Evolutionary conservation across 2,797 vertebrate genomes (phyloP).

Genomic region (Poeciliopsis infans): DNA sequence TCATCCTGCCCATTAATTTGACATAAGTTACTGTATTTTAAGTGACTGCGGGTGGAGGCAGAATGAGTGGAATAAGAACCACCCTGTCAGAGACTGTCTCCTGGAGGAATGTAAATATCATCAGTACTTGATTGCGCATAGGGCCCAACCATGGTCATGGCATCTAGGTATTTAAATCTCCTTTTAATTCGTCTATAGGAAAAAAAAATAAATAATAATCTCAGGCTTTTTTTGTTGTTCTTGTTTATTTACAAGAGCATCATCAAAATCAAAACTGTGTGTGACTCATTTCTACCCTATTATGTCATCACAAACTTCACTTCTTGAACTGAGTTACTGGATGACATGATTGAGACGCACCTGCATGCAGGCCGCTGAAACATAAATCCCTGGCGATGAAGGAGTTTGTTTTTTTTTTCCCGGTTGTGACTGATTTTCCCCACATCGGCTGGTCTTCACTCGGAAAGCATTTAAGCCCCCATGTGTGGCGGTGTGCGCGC

Average conservation of each 20-base stretch:
- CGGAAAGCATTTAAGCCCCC: slow-evolving; percentile 37
- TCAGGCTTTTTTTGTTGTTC: neutral
- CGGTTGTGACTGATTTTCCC: neutral
- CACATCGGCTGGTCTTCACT: neutral
- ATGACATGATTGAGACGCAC: neutral
- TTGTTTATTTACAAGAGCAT: neutral
- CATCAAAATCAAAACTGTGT: neutral
- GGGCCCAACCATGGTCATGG: neutral
- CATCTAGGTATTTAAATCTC: neutral
- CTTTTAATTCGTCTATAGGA: neutral
- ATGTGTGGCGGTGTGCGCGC: slow-evolving; percentile 50
- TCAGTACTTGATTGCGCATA: neutral
- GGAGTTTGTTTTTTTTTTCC: neutral
- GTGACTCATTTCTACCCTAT: neutral
- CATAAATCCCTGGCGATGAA: neutral
- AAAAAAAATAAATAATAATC: too few species aligned
- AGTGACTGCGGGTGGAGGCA: neutral
- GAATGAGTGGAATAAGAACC: neutral
- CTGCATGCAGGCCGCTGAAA: neutral
- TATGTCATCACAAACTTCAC: too few species aligned
- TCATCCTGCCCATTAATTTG: neutral
- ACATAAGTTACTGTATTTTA: neutral
- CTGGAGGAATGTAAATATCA: neutral
- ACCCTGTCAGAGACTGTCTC: neutral
- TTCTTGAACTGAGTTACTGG: neutral